A percentile compares a stretch with the other conserved stretches of the same genome.
Conservation (phyloP, 2,113 vertebrate species). For the Corythornis madagascariensis region DNA sequence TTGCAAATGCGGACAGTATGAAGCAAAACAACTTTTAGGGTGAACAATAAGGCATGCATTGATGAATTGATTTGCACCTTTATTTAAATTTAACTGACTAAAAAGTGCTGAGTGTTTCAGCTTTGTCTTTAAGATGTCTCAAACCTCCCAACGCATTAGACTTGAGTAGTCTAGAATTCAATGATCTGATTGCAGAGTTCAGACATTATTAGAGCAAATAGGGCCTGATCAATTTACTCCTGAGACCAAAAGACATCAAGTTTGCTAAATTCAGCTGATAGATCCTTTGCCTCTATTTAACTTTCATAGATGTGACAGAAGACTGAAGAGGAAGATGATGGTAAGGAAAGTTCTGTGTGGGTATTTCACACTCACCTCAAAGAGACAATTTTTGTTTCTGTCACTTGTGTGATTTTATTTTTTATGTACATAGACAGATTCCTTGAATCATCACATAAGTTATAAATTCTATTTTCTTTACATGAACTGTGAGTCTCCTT, state of each 20-base stretch:
- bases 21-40: not conserved
- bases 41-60: not conserved
- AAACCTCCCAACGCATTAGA: not conserved
- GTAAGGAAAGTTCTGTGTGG: not conserved
- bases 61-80: not conserved
- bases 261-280: not conserved
- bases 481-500: slow-evolving; percentile 31
- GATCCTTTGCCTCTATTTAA: not conserved
- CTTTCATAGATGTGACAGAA: not conserved
- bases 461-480: slow-evolving; percentile 53
- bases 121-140: not conserved
- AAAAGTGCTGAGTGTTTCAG: not conserved
- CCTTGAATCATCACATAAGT: slow-evolving; percentile 35
- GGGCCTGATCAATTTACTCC: not conserved
- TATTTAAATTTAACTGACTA: not conserved
- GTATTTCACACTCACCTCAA: not conserved
- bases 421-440: slow-evolving; percentile 10
- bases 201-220: slow-evolving; percentile 1
- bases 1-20: not conserved
- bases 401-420: slow-evolving; percentile 13
- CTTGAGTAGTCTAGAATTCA: not conserved
- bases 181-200: slow-evolving; percentile 22
- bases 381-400: not conserved
- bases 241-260: not conserved
- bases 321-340: not conserved